phyloP scores from a whole-genome alignment of 2,113 vertebrate genomes.

The Antennarius striatus region DNA sequence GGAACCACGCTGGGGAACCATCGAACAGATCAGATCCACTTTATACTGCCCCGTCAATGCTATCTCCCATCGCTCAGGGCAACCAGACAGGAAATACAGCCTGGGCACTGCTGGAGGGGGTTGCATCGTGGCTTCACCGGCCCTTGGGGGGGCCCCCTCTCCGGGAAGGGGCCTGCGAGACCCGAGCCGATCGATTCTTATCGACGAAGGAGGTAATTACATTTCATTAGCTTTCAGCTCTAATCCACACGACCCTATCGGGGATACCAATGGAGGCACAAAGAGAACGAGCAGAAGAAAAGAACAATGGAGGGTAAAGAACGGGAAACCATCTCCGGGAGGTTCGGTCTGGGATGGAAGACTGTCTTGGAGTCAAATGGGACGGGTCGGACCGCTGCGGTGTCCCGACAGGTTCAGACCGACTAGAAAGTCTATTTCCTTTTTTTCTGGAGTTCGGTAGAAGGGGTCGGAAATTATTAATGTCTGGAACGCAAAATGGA shows the following conservation, averaged over 20 bases:
- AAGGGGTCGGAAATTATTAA: no score
- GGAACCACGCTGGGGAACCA: conserved; percentile 52
- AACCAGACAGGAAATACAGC: conserved; percentile 70
- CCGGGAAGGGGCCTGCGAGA: conserved; percentile 48
- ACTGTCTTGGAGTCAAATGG: no score
- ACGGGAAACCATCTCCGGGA: background rate
- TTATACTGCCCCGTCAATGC: conserved; percentile 73
- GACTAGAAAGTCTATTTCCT: no score
- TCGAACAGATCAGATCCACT: conserved; percentile 71
- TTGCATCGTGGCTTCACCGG: background rate
- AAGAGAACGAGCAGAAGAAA: conserved; percentile 29
- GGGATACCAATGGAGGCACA: conserved; percentile 48
- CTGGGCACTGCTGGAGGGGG: background rate
- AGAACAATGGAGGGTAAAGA: conserved; percentile 33
- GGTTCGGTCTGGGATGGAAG: background rate
- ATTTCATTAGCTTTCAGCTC: conserved; percentile 78
- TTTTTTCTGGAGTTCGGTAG: no score
- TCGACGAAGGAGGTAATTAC: conserved; percentile 77
- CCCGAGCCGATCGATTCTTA: conserved; percentile 70
- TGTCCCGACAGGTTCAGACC: no score
- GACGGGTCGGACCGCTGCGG: no score
- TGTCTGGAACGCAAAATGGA: no score
- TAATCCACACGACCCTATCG: conserved; percentile 70
- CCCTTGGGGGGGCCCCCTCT: conserved; percentile 48
- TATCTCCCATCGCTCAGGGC: conserved; percentile 68